Percentiles rank a stretch among this genome's conserved stretches.
phyloP scores from a whole-genome alignment of 2,797 vertebrate species.

The Arctocebus calabarensis region DNA sequence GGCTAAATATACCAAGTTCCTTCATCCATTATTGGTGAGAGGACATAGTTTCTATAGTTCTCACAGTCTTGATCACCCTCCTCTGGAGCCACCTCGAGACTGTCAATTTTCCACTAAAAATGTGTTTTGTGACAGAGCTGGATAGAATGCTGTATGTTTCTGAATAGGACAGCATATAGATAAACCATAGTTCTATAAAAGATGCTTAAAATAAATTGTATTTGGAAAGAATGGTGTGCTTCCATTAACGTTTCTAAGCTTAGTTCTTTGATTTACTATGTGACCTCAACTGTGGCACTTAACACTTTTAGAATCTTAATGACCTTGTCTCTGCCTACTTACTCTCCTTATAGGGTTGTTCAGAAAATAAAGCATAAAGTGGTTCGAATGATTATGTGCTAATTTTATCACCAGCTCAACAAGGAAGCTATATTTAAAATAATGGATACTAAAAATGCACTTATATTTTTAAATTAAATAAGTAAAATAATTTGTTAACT shows the following conservation, averaged over 20 bases:
- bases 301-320: constrained; percentile 1
- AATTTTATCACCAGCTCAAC: background rate
- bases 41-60: background rate
- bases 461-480: constrained; percentile 41
- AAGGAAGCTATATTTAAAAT: constrained; percentile 16
- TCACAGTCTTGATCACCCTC: background rate
- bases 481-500: background rate
- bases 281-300: background rate
- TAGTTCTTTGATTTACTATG: constrained; percentile 19
- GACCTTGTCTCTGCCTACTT: background rate
- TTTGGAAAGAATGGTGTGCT: constrained; percentile 25
- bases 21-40: constrained; percentile 7
- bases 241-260: constrained; percentile 9
- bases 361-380: background rate
- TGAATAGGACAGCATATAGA: background rate
- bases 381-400: constrained; percentile 15
- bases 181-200: background rate
- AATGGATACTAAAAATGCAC: background rate
- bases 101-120: constrained; percentile 9
- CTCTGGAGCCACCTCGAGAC: background rate
- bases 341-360: background rate
- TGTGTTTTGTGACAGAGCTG: constrained; percentile 23
- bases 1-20: constrained; percentile 43
- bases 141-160: background rate
- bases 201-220: background rate